These are phyloP conservation scores for Podotricha telesiphe DNA, from an alignment of 2,888 invertebrate species.

Conservation along the genomic window DNA sequence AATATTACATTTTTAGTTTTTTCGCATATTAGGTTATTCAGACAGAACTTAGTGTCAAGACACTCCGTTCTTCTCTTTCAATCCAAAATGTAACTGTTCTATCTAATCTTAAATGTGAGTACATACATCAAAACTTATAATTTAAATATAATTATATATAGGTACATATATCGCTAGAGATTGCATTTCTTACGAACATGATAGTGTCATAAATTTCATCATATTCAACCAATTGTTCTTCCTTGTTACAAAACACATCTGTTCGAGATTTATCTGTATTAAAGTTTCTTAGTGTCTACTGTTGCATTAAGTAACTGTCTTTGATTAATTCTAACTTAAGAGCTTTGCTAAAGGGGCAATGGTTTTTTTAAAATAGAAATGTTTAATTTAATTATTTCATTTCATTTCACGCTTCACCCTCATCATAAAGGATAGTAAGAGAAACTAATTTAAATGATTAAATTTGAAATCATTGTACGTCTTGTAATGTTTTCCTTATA, in stretches of 20 bases:
- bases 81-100: too few species aligned
- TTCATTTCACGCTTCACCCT: too few species aligned
- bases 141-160: neutral
- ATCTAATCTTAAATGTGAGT: neutral
- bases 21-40: too few species aligned
- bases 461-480: too few species aligned
- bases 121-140: neutral
- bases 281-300: conserved; percentile 5
- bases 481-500: too few species aligned
- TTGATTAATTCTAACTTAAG: conserved; percentile 15
- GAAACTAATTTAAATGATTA: too few species aligned
- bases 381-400: too few species aligned
- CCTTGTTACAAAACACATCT: conserved; percentile 7
- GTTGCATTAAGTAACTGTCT: conserved; percentile 20
- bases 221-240: conserved; percentile 15
- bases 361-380: neutral
- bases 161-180: neutral
- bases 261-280: conserved; percentile 14
- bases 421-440: too few species aligned
- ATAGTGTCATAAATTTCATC: neutral
- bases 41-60: too few species aligned
- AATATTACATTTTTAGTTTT: too few species aligned
- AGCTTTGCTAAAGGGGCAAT: conserved; percentile 2
- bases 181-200: neutral
- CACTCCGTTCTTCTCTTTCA: too few species aligned